phyloP scores from a whole-genome alignment of 2,113 vertebrate species.

The Onychostruthus taczanowskii region DNA sequence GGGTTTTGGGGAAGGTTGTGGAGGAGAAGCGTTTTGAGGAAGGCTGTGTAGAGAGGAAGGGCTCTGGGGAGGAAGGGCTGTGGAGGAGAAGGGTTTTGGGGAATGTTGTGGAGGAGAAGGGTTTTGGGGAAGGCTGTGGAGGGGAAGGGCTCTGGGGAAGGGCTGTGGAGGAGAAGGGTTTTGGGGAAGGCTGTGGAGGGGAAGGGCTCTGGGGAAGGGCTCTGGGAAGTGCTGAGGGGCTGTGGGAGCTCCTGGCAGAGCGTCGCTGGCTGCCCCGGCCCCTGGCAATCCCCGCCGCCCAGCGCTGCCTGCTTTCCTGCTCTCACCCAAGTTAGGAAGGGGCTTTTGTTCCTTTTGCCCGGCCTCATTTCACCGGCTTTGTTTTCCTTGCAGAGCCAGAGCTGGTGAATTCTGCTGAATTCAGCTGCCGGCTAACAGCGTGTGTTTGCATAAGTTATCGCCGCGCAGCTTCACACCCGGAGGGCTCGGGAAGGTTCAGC shows the following conservation, averaged over 20 bases:
- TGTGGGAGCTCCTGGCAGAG: accelerated
- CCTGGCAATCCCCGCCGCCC: not conserved
- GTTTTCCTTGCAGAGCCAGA: not conserved
- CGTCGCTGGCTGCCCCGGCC: accelerated
- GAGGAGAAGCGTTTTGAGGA: not conserved
- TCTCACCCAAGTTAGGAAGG: not conserved
- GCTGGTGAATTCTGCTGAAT: not conserved
- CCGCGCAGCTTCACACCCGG: not conserved
- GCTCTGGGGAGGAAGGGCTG: not conserved
- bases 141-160: not conserved
- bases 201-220: not conserved
- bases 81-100: not conserved
- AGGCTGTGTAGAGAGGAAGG: not conserved
- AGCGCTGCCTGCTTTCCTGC: not conserved
- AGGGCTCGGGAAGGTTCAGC: not conserved
- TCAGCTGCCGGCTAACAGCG: not conserved
- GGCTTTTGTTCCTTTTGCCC: not conserved
- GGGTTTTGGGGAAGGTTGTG: not conserved
- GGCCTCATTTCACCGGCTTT: not conserved
- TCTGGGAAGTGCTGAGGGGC: too few relatives aligned
- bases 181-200: not conserved
- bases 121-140: not conserved
- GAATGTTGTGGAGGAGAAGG: not conserved
- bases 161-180: not conserved
- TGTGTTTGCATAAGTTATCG: conserved; percentile 15